Base-by-base conservation (phyloP, 2,113 vertebrate genomes). In the Pipa parva region DNA sequence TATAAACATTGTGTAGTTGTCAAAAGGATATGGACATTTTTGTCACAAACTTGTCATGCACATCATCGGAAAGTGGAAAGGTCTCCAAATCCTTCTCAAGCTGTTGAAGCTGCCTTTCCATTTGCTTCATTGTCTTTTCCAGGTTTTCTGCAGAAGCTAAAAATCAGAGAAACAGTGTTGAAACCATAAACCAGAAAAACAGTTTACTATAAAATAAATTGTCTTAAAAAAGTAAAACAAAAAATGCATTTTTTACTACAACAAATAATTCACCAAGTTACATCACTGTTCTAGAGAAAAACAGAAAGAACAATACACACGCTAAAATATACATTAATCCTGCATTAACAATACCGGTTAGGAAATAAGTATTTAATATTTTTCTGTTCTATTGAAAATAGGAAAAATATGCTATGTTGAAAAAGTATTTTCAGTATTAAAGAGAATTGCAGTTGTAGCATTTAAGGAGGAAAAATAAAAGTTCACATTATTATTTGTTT, bases 1-100 rank as follows among this genome's bases (percentile, higher is more conserved):
- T 50, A 63, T 2, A 42, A 73, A 62, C 57, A 31, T 65, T 60
- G 67, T 74, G 66, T 72, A 88, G 73, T 63, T 54, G 75, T 76
- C 62, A 75, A 84, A 97, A 98, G 95, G 95, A 99, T 99, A 99
- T 98, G 73, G 90, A 89, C 95, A 99, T 97, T 89, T 97, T 98
- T 76, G 80, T 84, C 77, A 91, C 80, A 88, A 99, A 98, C 85
- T 93, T 93, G 84, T 98, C 96, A 1, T 85, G 86, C 60, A 82
- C 84, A 85, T 97, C 90, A 79, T 96, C 91, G 57, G 91, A 77
- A 83, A 81, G 87, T 66, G 92, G 89, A 86, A 95, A 97, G 77
- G 91, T 97, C 84, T 94, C 85, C 87, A 99, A 89, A 90, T 98
- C 92, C 81, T 85, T 97, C 82, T 97, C 94, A 88, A 99, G 90